phyloP scores from a whole-genome alignment of 2,888 invertebrate genomes.

The Agriotes lineatus region DNA sequence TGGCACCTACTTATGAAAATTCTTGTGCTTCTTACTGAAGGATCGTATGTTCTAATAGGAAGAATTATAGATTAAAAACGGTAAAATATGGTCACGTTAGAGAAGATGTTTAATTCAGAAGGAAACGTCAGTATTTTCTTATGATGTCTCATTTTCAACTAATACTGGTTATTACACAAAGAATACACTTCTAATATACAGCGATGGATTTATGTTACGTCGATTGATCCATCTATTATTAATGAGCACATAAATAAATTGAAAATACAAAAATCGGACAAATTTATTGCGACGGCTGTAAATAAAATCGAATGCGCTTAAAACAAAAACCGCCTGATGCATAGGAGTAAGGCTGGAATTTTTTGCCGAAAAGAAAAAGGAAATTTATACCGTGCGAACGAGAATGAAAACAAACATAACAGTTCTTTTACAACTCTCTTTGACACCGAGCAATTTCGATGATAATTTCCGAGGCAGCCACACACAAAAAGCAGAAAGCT shows the following conservation, averaged over 20 bases:
- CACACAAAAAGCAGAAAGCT: conserved; percentile 53
- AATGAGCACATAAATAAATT: conserved; percentile 54
- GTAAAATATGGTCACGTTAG: background rate
- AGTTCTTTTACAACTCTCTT: conserved; percentile 59
- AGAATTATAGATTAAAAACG: too few species aligned
- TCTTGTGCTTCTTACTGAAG: too few species aligned
- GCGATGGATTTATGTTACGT: conserved; percentile 12
- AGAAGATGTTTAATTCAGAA: conserved; percentile 5
- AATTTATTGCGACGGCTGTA: conserved; percentile 55
- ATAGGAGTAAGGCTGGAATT: conserved; percentile 51
- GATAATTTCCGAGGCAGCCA: conserved; percentile 54
- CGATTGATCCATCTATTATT: conserved; percentile 53
- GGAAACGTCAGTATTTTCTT: conserved; percentile 4
- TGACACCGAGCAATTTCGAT: conserved; percentile 60
- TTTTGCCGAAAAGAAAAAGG: conserved; percentile 55
- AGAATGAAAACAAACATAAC: conserved; percentile 61
- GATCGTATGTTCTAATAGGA: too few species aligned
- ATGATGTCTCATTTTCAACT: conserved; percentile 23
- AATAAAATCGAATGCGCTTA: conserved; percentile 51
- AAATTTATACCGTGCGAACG: conserved; percentile 63
- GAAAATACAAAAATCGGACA: conserved; percentile 52
- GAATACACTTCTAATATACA: conserved; percentile 1
- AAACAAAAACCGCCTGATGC: conserved; percentile 48
- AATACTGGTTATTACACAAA: conserved; percentile 14
- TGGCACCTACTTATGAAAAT: too few species aligned